phyloP scores from a whole-genome alignment of 2,113 vertebrate species.

The Oreochromis niloticus region DNA sequence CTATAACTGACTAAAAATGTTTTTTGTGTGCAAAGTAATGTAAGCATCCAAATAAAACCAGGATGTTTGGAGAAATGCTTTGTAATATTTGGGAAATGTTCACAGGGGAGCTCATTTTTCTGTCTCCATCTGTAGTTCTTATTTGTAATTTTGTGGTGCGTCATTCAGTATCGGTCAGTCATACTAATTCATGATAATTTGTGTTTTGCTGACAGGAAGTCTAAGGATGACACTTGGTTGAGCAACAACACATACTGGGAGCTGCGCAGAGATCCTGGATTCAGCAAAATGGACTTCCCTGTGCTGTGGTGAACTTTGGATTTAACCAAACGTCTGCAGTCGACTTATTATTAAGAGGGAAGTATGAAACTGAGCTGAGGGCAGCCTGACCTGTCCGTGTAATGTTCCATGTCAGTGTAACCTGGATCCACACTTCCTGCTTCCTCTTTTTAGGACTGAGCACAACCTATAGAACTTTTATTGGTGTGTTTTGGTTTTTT shows the following conservation, averaged over 20 bases:
- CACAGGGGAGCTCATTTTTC: not conserved
- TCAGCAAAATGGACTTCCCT: constrained; percentile 84
- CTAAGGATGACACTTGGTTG: constrained; percentile 84
- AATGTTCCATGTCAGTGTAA: constrained; percentile 18
- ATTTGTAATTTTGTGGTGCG: not conserved
- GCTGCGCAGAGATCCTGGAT: constrained; percentile 84
- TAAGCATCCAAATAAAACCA: not conserved
- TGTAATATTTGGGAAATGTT: not conserved
- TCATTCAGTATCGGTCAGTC: not conserved
- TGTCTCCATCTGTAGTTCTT: not conserved
- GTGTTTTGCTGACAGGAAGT: constrained; percentile 76
- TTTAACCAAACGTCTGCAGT: not conserved
- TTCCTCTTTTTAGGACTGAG: not conserved
- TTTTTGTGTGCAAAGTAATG: not conserved
- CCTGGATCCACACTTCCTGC: constrained; percentile 2
- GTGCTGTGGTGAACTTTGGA: constrained; percentile 82
- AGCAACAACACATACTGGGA: constrained; percentile 90
- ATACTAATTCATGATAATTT: not conserved
- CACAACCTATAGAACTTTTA: not conserved
- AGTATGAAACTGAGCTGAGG: constrained; percentile 14
- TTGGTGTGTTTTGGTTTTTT: not conserved
- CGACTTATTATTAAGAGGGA: not conserved
- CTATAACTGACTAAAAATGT: not conserved
- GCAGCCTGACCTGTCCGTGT: not conserved
- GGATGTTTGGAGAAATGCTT: not conserved